Evolutionary conservation across 2,113 vertebrate species (phyloP).

Genomic region (Eptesicus fuscus): DNA sequence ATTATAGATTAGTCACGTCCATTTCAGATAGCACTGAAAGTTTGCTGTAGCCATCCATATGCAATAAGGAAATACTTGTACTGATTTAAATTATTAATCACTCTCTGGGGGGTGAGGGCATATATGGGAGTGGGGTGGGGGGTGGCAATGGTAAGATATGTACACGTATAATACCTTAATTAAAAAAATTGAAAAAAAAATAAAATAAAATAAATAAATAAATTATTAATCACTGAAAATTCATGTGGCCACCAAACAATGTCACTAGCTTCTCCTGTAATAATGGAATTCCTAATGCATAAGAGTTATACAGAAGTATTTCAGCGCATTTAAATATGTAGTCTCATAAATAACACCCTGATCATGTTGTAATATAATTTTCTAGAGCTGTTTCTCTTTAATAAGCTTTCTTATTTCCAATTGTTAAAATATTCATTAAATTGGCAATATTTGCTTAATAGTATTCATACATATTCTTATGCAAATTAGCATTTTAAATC

Average conservation of each 20-base stretch:
- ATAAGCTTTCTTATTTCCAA: constrained; percentile 53
- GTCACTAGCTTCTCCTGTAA: neutral
- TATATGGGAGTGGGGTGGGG: too few relatives aligned
- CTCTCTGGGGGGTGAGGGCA: too few relatives aligned
- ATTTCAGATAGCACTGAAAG: neutral
- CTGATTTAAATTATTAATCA: constrained; percentile 16
- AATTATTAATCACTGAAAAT: neutral
- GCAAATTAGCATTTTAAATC: constrained; percentile 55
- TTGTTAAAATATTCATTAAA: constrained; percentile 66
- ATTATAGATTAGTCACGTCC: neutral
- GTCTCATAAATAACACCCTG: neutral
- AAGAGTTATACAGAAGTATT: neutral
- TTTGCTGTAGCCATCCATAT: neutral
- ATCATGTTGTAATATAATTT: neutral
- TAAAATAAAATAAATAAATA: too few relatives aligned
- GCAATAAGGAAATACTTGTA: neutral
- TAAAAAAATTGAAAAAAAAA: too few relatives aligned
- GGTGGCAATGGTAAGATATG: too few relatives aligned
- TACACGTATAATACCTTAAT: too few relatives aligned
- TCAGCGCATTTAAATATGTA: constrained; percentile 17
- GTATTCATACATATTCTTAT: constrained; percentile 55
- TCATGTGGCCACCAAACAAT: neutral
- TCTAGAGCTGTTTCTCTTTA: constrained; percentile 1
- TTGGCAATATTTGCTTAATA: constrained; percentile 45
- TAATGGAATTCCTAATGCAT: neutral